Conservation (phyloP, 2,888 invertebrate species). For the Limnephilus auricula region DNA sequence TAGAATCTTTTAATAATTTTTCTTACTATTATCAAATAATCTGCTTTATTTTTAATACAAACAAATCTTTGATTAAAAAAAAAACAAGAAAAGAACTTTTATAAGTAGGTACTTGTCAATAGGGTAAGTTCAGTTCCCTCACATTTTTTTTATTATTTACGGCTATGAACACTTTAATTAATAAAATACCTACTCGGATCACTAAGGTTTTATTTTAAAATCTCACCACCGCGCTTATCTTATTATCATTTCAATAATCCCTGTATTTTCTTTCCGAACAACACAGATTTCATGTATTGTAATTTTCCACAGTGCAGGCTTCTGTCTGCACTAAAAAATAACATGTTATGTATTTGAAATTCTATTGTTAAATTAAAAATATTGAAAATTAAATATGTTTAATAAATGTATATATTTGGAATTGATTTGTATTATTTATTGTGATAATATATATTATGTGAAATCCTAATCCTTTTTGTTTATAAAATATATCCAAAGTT, state of each 20-base stretch:
- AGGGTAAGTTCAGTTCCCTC: not conserved
- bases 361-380: conserved; percentile 79
- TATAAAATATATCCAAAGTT: not conserved
- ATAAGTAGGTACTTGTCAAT: not conserved
- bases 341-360: conserved; percentile 79
- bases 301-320: conserved; percentile 63
- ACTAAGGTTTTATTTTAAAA: conserved; percentile 30
- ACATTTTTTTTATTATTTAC: not conserved
- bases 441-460: not conserved
- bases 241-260: conserved; percentile 50
- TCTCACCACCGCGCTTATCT: conserved; percentile 36
- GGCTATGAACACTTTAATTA: not conserved
- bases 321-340: conserved; percentile 66
- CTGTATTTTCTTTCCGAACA: conserved; percentile 46
- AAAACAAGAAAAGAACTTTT: not conserved
- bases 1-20: not conserved
- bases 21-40: not conserved
- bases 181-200: not conserved
- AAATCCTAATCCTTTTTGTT: not conserved
- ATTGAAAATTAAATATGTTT: conserved; percentile 77
- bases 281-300: conserved; percentile 63
- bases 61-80: not conserved
- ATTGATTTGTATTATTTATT: conserved; percentile 63
- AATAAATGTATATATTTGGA: conserved; percentile 80
- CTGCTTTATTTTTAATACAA: not conserved